Base-by-base conservation (phyloP, 1,140 invertebrate species). In the Pinna nobilis region DNA sequence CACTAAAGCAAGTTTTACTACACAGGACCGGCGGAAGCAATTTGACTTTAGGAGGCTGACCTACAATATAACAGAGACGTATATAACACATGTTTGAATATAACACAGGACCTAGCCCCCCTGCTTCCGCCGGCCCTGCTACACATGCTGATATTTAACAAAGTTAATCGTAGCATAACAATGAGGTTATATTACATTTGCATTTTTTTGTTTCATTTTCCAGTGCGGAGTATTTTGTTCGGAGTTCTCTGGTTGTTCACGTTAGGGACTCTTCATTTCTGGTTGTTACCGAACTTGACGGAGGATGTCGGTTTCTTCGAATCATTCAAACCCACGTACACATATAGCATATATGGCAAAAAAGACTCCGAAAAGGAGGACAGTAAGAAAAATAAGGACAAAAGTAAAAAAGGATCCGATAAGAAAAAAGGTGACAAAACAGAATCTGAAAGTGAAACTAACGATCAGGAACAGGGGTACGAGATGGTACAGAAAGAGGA, bases 271-370 rank as follows among this genome's bases (percentile, higher is more conserved):
- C 94, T 98, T 89, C 96, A 98, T 86, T 92, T 99, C 61, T 99
- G 98, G 97, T 91, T 99, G 60, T 91, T 99, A 71, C 98, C 98
- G 0, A 99, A 99, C 91, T 91, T 99, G 25, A 98, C 97, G 2
- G 98, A 99, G 90, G 98, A 99, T 90, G 98, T 99, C 53, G 97
- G 98, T 39, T 98, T 99, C 91, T 95, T 99, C 70, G 97, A 98
- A 47, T 99, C 97, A 1, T 99, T 99, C 90, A 97, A 96, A 94
- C 98, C 98, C 32, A 91, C 99, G 1, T 99, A 99, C 91, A 94
- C 88, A 57, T 87, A 89, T 78, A 83, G 88, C 59, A 37, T 74
- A 18, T 74, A 76, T 25, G 51, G 64, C 57, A 60, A 64, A 49
- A 60, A 73, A 30, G 67, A 78, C 33, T 87, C 81, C 65, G 78